These are phyloP conservation scores for Neomorphus geoffroyi DNA, from an alignment of 2,797 vertebrate genomes.

Conservation along the genomic window DNA sequence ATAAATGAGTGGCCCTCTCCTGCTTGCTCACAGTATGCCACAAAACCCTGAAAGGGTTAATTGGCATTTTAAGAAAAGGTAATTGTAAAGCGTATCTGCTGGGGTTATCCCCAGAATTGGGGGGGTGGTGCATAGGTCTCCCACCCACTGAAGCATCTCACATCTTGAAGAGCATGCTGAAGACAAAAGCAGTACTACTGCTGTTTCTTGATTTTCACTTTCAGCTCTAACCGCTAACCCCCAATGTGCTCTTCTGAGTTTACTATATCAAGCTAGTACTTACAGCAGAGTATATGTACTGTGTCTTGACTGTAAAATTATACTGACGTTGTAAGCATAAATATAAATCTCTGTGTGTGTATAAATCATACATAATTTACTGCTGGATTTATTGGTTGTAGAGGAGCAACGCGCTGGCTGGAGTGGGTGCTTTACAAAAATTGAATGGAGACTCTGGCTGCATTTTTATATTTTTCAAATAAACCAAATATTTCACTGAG, in stretches of 20 bases:
- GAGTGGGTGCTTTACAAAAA: not conserved
- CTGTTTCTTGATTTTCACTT: constrained; percentile 78
- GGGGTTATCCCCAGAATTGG: constrained; percentile 75
- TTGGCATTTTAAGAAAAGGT: constrained; percentile 77
- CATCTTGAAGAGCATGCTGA: constrained; percentile 75
- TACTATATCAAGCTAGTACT: constrained; percentile 64
- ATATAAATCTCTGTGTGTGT: constrained; percentile 50
- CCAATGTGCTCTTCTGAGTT: constrained; percentile 70
- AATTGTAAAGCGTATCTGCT: constrained; percentile 75
- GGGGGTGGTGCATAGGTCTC: constrained; percentile 74
- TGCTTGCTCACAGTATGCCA: constrained; percentile 73
- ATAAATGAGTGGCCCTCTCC: constrained; percentile 65
- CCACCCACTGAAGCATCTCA: constrained; percentile 76
- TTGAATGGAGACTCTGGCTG: not conserved
- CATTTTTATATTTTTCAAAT: not conserved
- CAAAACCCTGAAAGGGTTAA: constrained; percentile 78
- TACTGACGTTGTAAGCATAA: constrained; percentile 61
- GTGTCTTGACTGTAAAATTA: constrained; percentile 72
- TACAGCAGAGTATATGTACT: constrained; percentile 54
- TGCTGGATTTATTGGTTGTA: constrained; percentile 47
- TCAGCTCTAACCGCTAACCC: constrained; percentile 71
- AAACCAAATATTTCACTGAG: constrained; percentile 16
- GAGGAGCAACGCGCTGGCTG: not conserved
- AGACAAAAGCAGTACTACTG: constrained; percentile 74
- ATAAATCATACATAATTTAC: constrained; percentile 63